These are phyloP conservation scores for Pelusios castaneus DNA, from an alignment of 2,113 vertebrate species.

Conservation along the genomic window DNA sequence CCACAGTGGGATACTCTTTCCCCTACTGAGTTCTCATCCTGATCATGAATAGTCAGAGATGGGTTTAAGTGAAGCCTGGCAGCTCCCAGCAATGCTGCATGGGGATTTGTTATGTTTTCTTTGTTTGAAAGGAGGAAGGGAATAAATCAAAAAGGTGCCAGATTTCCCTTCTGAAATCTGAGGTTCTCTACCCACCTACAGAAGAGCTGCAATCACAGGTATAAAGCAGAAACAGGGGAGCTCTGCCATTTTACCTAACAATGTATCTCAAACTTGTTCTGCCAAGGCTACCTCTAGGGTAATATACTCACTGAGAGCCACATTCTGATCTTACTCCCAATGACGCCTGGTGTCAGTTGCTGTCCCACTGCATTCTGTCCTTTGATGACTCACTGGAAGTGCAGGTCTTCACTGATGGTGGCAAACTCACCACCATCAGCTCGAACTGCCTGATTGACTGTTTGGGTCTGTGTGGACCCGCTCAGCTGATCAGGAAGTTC, in stretches of 20 bases:
- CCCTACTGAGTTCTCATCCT: background rate
- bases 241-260: background rate
- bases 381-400: background rate
- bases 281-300: background rate
- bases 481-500: too few relatives aligned
- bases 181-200: background rate
- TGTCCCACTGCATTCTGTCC: accelerated
- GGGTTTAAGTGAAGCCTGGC: constrained; percentile 26
- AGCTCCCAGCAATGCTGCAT: constrained; percentile 18
- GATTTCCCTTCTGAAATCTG: background rate
- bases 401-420: too few relatives aligned
- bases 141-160: background rate
- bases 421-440: too few relatives aligned
- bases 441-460: too few relatives aligned
- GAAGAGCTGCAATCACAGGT: background rate
- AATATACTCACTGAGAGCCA: background rate
- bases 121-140: background rate
- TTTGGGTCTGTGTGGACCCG: too few relatives aligned
- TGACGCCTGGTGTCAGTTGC: background rate
- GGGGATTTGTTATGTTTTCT: background rate
- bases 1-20: background rate
- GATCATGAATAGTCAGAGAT: background rate
- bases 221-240: background rate
- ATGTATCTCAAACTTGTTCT: too few relatives aligned
- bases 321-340: background rate